phyloP scores from a whole-genome alignment of 2,113 vertebrate species.

The Lepus americanus region DNA sequence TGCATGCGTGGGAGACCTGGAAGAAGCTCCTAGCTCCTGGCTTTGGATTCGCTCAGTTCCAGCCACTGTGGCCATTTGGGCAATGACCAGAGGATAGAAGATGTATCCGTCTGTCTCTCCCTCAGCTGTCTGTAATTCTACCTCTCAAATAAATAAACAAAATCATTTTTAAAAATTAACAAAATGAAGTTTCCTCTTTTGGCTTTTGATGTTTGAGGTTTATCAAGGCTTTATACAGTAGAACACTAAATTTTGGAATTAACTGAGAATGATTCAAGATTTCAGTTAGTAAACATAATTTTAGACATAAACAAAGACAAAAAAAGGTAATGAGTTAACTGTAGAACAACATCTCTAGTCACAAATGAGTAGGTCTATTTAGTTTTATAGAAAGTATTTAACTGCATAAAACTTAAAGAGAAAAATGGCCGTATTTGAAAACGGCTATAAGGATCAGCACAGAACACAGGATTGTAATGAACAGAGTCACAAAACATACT shows the following conservation, averaged over 20 bases:
- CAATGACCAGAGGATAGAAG: too few relatives aligned
- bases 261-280: slow-evolving; percentile 48
- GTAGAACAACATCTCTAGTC: slow-evolving; percentile 33
- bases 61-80: too few relatives aligned
- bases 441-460: slow-evolving; percentile 88
- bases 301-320: slow-evolving; percentile 47
- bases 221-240: neutral
- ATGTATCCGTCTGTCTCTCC: too few relatives aligned
- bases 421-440: slow-evolving; percentile 88
- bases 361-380: slow-evolving; percentile 20
- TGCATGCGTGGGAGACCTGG: too few relatives aligned
- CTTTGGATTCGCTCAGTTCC: too few relatives aligned
- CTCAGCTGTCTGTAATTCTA: too few relatives aligned
- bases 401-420: slow-evolving; percentile 54
- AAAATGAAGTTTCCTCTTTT: neutral
- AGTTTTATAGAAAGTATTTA: slow-evolving; percentile 61
- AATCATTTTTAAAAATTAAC: neutral
- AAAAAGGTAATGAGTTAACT: slow-evolving; percentile 43
- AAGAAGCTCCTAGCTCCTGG: too few relatives aligned
- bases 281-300: slow-evolving; percentile 67
- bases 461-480: slow-evolving; percentile 90
- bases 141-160: too few relatives aligned
- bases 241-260: slow-evolving; percentile 45
- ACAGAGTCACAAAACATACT: slow-evolving; percentile 91
- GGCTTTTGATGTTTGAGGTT: neutral